Conservation (phyloP, 2,888 invertebrate genomes). For the Dryococelus australis region DNA sequence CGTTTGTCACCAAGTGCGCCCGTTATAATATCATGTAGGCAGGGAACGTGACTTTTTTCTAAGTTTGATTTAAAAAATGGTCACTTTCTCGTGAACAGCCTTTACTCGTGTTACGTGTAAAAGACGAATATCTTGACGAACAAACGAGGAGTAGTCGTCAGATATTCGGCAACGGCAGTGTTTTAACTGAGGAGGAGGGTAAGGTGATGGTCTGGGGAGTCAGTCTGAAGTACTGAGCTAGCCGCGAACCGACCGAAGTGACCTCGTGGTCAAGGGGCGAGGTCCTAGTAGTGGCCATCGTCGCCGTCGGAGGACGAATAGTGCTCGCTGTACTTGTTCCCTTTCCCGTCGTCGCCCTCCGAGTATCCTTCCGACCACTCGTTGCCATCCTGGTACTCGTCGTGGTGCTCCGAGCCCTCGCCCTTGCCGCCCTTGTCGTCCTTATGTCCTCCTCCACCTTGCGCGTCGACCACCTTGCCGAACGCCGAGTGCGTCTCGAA, state of each 20-base stretch:
- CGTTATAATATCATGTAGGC: no score
- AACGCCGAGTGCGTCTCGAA: constrained; percentile 73
- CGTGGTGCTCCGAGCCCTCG: constrained; percentile 36
- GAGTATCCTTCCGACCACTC: constrained; percentile 62
- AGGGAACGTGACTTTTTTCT: no score
- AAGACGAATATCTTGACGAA: no score
- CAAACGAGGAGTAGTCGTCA: no score
- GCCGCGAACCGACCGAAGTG: no score
- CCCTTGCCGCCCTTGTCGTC: constrained; percentile 48
- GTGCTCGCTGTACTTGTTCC: constrained; percentile 34
- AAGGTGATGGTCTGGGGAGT: no score
- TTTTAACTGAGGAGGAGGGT: not conserved
- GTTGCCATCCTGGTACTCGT: constrained; percentile 62
- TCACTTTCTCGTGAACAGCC: no score
- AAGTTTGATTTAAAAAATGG: no score
- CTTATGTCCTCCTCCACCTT: constrained; percentile 51
- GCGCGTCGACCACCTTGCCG: constrained; percentile 60
- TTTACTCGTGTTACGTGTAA: no score
- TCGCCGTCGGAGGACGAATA: constrained; percentile 28
- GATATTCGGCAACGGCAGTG: not conserved
- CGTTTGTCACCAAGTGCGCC: no score
- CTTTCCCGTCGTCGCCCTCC: constrained; percentile 58
- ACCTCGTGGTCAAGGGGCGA: no score
- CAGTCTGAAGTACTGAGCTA: no score
- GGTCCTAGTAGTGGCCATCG: constrained; percentile 30